Percentiles rank a stretch among this genome's conserved stretches.
Conservation (phyloP, 2,888 invertebrate genomes). For the Synanthedon andrenaeformis region DNA sequence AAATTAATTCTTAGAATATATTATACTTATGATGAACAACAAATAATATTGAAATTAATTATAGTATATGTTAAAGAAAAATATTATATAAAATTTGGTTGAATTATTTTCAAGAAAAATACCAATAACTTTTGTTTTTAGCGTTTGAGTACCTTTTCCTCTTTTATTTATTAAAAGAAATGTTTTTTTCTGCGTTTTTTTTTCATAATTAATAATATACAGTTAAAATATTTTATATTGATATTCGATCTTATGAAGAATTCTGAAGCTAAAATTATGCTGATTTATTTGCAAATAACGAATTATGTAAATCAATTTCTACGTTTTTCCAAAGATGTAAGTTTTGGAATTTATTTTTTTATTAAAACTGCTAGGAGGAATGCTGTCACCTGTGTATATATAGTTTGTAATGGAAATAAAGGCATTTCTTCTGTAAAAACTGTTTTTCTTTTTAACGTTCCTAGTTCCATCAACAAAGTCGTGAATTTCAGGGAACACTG, state of each 20-base stretch:
- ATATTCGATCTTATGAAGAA: not conserved
- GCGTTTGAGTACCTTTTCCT: not conserved
- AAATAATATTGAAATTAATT: no score
- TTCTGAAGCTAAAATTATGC: no score
- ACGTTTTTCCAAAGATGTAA: conserved; percentile 42
- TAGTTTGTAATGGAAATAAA: conserved; percentile 34
- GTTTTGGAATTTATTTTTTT: conserved; percentile 41
- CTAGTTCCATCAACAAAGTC: no score
- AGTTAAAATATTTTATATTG: not conserved
- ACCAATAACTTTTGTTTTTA: not conserved
- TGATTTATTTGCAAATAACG: not conserved
- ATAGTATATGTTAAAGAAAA: no score
- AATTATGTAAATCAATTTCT: conserved; percentile 16
- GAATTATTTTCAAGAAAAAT: no score
- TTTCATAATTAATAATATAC: not conserved
- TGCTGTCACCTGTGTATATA: conserved; percentile 38
- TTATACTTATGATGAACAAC: no score
- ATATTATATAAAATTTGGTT: no score
- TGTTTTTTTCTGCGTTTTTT: not conserved
- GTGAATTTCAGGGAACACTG: no score
- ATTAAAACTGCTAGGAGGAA: conserved; percentile 23
- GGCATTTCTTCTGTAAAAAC: conserved; percentile 32
- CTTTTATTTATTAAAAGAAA: not conserved
- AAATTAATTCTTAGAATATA: no score
- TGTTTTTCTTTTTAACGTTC: conserved; percentile 10